Conservation (phyloP, 1,140 invertebrate genomes). For the Brachystomella parvula region DNA sequence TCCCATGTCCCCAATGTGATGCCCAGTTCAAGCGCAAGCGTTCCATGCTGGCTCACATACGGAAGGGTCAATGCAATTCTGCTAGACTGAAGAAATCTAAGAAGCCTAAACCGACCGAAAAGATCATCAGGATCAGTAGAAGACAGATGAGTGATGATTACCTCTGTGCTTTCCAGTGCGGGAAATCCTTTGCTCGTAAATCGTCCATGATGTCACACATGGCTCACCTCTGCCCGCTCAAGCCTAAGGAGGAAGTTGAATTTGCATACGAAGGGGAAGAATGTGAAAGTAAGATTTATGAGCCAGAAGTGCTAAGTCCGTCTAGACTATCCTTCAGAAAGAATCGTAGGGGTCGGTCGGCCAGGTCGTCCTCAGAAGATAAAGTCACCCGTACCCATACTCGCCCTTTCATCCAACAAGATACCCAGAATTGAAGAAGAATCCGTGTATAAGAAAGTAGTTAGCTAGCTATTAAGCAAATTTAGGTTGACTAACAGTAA, state of each 20-base stretch:
- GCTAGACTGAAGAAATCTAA: not conserved
- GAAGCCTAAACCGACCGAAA: not conserved
- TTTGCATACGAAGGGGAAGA: not conserved
- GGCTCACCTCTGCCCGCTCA: not conserved
- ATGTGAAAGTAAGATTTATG: not conserved
- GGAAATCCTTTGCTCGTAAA: not conserved
- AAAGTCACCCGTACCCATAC: too few species aligned
- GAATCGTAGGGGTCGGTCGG: too few species aligned
- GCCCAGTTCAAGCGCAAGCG: not conserved
- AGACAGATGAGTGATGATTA: not conserved
- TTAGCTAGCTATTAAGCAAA: too few species aligned
- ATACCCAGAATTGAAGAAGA: too few species aligned
- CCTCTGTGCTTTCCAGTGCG: not conserved
- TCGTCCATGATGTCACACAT: conserved; percentile 4
- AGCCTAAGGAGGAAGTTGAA: conserved; percentile 3
- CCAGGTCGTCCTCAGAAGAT: too few species aligned
- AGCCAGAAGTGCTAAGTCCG: not conserved
- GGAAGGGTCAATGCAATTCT: not conserved
- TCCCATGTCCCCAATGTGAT: not conserved
- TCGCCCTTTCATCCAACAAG: too few species aligned
- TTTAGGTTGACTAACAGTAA: too few species aligned
- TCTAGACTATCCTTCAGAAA: not conserved
- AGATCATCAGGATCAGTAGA: not conserved
- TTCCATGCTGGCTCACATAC: not conserved
- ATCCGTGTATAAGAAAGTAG: too few species aligned